These are phyloP conservation scores for Mirounga angustirostris DNA, from an alignment of 2,113 vertebrate species.

Conservation along the genomic window DNA sequence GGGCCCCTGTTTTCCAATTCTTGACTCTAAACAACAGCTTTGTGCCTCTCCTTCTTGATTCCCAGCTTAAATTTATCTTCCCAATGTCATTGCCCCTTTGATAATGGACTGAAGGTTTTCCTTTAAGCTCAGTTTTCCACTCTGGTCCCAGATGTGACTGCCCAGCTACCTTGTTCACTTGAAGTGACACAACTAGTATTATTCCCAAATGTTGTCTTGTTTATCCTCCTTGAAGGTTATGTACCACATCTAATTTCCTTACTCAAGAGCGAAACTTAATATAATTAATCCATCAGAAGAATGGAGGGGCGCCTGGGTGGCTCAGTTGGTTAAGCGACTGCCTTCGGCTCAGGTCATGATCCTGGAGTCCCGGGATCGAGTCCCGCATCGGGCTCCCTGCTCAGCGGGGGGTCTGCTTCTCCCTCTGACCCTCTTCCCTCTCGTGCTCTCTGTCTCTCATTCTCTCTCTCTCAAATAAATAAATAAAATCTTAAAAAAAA, in stretches of 20 bases:
- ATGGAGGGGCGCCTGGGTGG: background rate
- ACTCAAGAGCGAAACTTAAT: background rate
- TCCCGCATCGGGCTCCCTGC: too few species aligned
- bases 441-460: too few species aligned
- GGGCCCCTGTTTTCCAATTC: background rate
- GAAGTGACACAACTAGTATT: background rate
- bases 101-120: background rate
- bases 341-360: too few species aligned
- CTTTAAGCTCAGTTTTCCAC: background rate
- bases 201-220: background rate
- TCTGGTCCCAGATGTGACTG: background rate
- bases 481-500: too few species aligned
- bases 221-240: background rate
- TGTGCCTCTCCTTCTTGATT: background rate
- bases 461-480: too few species aligned
- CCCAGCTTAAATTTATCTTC: background rate
- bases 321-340: too few species aligned
- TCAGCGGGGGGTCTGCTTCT: too few species aligned
- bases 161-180: background rate
- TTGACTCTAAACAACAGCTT: background rate
- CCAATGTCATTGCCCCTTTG: background rate
- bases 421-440: too few species aligned
- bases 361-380: too few species aligned
- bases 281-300: background rate
- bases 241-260: background rate